Conservation (phyloP, 1,140 invertebrate species). For the Meloidogyne floridensis region DNA sequence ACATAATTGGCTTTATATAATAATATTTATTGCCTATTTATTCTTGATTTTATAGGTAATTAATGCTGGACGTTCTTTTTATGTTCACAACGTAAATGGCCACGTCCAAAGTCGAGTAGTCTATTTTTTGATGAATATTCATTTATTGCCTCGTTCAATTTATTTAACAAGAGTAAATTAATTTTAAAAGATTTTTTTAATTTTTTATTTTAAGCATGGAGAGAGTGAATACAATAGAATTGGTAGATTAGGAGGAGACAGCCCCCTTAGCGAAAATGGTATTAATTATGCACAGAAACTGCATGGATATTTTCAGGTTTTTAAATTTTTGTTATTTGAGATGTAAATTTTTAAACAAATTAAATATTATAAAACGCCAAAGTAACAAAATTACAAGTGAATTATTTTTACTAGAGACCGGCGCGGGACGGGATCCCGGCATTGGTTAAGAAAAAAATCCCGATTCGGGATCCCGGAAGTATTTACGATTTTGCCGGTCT, state of each 20-base stretch:
- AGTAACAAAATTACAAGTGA: too few species aligned
- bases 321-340: constrained; percentile 73
- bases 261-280: constrained; percentile 82
- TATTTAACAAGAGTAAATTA: constrained; percentile 73
- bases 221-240: constrained; percentile 90
- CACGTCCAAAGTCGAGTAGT: constrained; percentile 97
- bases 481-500: neutral
- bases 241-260: constrained; percentile 93
- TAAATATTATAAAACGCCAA: neutral
- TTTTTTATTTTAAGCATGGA: constrained; percentile 78
- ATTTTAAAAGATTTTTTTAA: neutral
- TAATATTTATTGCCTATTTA: constrained; percentile 17
- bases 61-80: constrained; percentile 77
- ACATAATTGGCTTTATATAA: neutral
- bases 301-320: constrained; percentile 77
- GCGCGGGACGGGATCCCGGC: too few species aligned
- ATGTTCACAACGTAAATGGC: constrained; percentile 71
- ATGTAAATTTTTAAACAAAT: too few species aligned
- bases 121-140: constrained; percentile 99
- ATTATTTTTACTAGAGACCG: too few species aligned
- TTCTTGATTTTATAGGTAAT: constrained; percentile 72
- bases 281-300: constrained; percentile 80
- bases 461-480: too few species aligned
- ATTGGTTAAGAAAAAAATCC: too few species aligned
- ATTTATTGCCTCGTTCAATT: constrained; percentile 94